These are phyloP conservation scores for Drosophila longiperda DNA, from an alignment of 2,888 invertebrate species.

Conservation along the genomic window DNA sequence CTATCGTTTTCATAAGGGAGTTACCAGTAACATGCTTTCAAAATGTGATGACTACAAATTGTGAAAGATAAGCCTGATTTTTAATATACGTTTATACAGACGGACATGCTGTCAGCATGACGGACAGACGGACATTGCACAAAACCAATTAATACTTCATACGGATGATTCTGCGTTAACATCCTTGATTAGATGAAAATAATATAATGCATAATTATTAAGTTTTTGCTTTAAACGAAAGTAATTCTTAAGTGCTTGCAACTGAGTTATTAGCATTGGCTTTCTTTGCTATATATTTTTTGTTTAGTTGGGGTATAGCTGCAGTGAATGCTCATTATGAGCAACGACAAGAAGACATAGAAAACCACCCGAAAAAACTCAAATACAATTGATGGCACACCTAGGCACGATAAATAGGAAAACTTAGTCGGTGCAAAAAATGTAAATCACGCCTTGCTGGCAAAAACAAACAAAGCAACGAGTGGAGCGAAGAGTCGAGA, in stretches of 20 bases:
- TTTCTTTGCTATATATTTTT: conserved; percentile 50
- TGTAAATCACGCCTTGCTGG: conserved; percentile 69
- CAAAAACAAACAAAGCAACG: conserved; percentile 33
- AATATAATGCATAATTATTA: not conserved
- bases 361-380: conserved; percentile 55
- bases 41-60: too few relatives aligned
- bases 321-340: conserved; percentile 43
- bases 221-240: not conserved
- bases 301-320: conserved; percentile 30
- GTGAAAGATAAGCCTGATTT: too few relatives aligned
- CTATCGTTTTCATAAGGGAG: too few relatives aligned
- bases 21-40: too few relatives aligned
- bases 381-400: conserved; percentile 79
- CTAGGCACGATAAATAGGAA: conserved; percentile 82
- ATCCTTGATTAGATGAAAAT: not conserved
- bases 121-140: too few relatives aligned
- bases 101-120: too few relatives aligned
- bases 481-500: conserved; percentile 53
- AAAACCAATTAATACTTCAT: not conserved
- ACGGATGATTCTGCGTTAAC: not conserved
- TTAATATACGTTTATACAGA: too few relatives aligned
- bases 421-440: conserved; percentile 76
- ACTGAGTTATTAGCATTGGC: conserved; percentile 53
- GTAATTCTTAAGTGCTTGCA: conserved; percentile 24
- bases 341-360: conserved; percentile 35